These are phyloP conservation scores for Fregetta grallaria DNA, from an alignment of 2,113 vertebrate genomes.

Conservation along the genomic window DNA sequence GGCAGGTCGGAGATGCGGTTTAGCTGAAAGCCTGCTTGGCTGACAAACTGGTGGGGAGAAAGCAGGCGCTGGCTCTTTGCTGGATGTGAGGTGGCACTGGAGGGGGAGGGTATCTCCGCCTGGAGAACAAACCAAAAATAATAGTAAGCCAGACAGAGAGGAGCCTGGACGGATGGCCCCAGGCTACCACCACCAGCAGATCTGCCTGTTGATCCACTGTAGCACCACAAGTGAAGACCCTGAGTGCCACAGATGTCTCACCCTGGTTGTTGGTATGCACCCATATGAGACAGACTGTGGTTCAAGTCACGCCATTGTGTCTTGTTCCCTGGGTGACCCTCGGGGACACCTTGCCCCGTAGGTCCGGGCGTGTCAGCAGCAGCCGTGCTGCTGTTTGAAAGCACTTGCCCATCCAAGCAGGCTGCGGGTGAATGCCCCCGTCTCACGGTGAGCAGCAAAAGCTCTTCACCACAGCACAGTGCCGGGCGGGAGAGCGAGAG, in stretches of 20 bases:
- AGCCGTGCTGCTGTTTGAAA: background rate
- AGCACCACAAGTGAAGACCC: background rate
- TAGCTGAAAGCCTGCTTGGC: background rate
- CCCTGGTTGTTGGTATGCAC: background rate
- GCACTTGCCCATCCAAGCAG: background rate
- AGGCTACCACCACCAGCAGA: background rate
- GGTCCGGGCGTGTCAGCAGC: accelerated
- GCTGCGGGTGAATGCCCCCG: accelerated
- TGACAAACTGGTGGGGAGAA: background rate
- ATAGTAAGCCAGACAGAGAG: background rate
- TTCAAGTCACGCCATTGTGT: accelerated
- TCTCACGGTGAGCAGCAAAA: background rate
- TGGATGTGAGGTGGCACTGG: conserved; percentile 57
- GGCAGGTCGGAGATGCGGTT: conserved; percentile 79
- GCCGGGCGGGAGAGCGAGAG: too few species aligned
- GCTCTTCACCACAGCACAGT: background rate
- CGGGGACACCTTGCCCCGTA: accelerated
- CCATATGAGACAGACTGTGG: background rate
- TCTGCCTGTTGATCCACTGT: background rate
- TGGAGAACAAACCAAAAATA: conserved; percentile 13
- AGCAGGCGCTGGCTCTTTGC: conserved; percentile 6
- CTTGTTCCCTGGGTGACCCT: background rate
- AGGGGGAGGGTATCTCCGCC: conserved; percentile 79
- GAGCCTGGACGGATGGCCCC: background rate
- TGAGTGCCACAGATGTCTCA: background rate